phyloP scores from a whole-genome alignment of 2,888 invertebrate genomes.

The Athalia circularis region DNA sequence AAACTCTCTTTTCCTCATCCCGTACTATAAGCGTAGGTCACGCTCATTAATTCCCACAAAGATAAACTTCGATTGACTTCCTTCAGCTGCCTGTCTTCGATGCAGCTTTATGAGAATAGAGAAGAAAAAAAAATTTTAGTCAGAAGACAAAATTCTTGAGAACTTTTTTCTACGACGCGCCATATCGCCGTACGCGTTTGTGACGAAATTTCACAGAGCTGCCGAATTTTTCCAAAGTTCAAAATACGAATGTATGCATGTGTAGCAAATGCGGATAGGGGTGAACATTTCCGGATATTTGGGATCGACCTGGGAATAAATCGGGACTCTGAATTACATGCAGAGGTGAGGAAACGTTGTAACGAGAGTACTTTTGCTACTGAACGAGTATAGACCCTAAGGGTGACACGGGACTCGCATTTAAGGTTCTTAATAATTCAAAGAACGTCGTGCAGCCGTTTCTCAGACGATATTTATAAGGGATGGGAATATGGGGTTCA shows the following conservation, averaged over 20 bases:
- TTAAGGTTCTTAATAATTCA: slow-evolving; percentile 39
- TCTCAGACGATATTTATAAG: neutral
- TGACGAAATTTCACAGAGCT: too few relatives aligned
- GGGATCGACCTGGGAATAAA: too few relatives aligned
- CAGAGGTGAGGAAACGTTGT: neutral
- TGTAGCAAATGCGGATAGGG: too few relatives aligned
- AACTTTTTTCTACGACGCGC: too few relatives aligned
- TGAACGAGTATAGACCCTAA: neutral
- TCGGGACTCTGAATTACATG: neutral
- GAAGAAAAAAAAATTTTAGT: too few relatives aligned
- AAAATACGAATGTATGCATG: too few relatives aligned
- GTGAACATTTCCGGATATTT: too few relatives aligned
- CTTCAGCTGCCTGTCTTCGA: too few relatives aligned
- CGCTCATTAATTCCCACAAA: neutral
- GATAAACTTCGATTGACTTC: slow-evolving; percentile 24
- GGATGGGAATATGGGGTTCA: slow-evolving; percentile 36
- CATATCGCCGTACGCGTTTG: too few relatives aligned
- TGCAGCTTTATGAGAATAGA: too few relatives aligned
- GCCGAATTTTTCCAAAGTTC: too few relatives aligned
- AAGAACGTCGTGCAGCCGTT: slow-evolving; percentile 10
- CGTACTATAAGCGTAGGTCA: neutral
- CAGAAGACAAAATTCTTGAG: too few relatives aligned
- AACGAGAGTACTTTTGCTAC: neutral
- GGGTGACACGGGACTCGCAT: slow-evolving; percentile 39
- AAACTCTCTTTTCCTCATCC: slow-evolving; percentile 12